Base-by-base conservation (phyloP, 2,113 vertebrate genomes). In the Sinocyclocheilus anshuiensis region DNA sequence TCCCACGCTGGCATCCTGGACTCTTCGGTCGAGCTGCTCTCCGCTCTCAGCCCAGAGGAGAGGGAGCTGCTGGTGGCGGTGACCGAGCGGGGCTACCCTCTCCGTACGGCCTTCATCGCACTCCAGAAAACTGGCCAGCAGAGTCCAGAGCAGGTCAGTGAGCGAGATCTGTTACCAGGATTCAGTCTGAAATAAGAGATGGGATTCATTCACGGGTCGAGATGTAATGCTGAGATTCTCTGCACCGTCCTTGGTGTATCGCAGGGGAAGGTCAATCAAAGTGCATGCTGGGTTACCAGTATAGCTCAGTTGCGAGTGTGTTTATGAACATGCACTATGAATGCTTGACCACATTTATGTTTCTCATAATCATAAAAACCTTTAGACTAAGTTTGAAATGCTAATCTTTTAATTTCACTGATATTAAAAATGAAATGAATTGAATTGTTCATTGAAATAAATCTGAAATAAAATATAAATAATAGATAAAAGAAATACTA, bases 121-220 rank as follows among this genome's bases (percentile, higher is more conserved):
- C 94, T 99, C 77, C 98, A 99, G 95, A 98, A 96, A 93, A 96
- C 94, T 0, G 96, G 97, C 22, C 93, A 86, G 69, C 95, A 96
- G 88, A 97, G 94, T 77, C 93, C 96, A 24, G 95, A 94, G 78
- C 96, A 99, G 96, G 98, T 98, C 79, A 86, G 95, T 92, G 16
- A 24, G 16, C 84, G 33, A 67, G 77, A 65, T 45, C 20, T 20
- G 3, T 16, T 69, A 80, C 77, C 11, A 11, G 57, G 8, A 9
- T 6, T 53, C 26, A 36, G 26, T 45, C 18, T 82, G 42, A 82
- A 82, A 77, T 57, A 16, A 42, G 26, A 72, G 42, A 45, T 29
- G 53, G 59, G 42, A 15, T 42, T 84, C 1, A 1, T 22, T 59
- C 3, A 2, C 8, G 18, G 29, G 18, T 79, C 11, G 12, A 11